These are phyloP conservation scores for Boulengeromyrus knoepffleri DNA, from an alignment of 2,113 vertebrate species.

Conservation along the genomic window DNA sequence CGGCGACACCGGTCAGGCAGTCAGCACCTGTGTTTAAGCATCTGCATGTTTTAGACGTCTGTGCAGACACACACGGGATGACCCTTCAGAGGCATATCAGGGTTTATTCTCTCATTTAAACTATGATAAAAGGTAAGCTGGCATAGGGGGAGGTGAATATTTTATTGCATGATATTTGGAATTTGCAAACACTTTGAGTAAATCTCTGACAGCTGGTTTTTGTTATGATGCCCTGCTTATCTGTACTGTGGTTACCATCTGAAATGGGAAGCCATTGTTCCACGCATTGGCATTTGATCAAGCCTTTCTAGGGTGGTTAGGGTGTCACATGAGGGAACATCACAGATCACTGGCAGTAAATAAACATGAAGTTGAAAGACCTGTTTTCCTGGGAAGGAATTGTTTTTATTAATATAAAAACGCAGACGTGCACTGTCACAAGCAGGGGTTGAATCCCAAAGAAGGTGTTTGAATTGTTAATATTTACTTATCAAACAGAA, in stretches of 20 bases:
- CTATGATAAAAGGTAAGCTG: background rate
- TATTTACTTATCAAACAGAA: slow-evolving; percentile 6
- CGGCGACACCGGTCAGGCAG: background rate
- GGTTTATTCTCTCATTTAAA: background rate
- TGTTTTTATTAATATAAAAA: background rate
- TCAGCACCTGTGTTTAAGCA: background rate
- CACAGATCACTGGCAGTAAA: background rate
- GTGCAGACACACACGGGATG: background rate
- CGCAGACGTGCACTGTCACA: background rate
- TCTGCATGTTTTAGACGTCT: background rate
- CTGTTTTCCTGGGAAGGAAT: background rate
- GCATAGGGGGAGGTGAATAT: background rate
- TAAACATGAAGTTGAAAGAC: background rate
- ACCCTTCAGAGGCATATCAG: background rate
- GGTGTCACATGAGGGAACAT: background rate
- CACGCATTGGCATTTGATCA: background rate
- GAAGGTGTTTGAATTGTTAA: background rate
- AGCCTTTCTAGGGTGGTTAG: background rate
- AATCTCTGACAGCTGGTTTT: background rate
- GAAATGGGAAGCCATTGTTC: background rate
- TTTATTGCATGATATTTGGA: background rate
- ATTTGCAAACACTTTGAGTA: background rate
- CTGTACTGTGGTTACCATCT: background rate
- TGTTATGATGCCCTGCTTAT: background rate
- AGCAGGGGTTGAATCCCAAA: background rate